These are phyloP conservation scores for Montipora capricornis DNA, from an alignment of 64 coral and sea anemone genomes.

Conservation along the genomic window DNA sequence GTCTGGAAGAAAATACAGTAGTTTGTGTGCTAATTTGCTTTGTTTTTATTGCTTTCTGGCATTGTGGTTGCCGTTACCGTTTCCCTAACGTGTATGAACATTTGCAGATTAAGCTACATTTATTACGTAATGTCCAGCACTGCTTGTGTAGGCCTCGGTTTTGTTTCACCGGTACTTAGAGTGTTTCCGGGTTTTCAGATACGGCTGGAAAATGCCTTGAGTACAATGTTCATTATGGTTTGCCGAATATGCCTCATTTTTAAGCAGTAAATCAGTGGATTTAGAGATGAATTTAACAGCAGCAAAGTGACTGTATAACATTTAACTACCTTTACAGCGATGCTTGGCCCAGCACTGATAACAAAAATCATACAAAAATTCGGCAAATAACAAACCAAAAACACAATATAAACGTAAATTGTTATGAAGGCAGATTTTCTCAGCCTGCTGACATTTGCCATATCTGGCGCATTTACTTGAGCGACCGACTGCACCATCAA, in stretches of 20 bases:
- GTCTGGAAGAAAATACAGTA: no score
- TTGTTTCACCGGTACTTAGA: no score
- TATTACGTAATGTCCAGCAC: no score
- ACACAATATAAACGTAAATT: constrained; percentile 14
- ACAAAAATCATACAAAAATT: background rate
- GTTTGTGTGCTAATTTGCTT: no score
- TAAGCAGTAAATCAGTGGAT: background rate
- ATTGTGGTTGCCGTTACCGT: no score
- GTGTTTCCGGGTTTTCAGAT: no score
- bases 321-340: background rate
- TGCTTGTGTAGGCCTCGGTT: no score
- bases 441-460: background rate
- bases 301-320: background rate
- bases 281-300: background rate
- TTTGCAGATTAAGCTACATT: no score
- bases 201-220: background rate
- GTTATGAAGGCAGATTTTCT: constrained; percentile 3
- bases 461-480: background rate
- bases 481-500: background rate
- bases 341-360: background rate
- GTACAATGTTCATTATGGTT: background rate
- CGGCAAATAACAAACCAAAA: constrained; percentile 16
- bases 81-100: no score
- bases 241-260: background rate
- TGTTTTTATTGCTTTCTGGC: no score